Conservation (phyloP, 2,113 vertebrate genomes). For the Diphyllodes magnificus region DNA sequence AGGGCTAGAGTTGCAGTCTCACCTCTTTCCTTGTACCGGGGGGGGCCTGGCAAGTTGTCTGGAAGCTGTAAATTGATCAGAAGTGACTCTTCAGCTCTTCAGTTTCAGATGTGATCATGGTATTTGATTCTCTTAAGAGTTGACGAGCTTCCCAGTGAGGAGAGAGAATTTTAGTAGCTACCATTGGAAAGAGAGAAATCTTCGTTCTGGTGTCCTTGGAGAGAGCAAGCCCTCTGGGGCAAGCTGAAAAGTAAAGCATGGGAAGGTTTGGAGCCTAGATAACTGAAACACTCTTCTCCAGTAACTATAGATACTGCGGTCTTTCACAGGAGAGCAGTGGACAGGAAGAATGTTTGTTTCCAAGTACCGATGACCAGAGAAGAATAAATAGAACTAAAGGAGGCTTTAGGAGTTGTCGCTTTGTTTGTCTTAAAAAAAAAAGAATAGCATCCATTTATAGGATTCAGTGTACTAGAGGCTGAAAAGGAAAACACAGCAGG, state of each 20-base stretch:
- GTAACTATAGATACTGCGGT: slow-evolving; percentile 58
- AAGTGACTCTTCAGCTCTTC: not conserved
- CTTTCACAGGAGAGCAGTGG: slow-evolving; percentile 38
- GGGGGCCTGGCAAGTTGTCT: not conserved
- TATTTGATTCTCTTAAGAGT: not conserved
- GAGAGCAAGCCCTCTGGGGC: not conserved
- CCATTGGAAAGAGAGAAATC: not conserved
- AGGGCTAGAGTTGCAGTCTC: not conserved
- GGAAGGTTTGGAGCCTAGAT: slow-evolving; percentile 14
- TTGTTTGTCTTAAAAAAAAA: slow-evolving; percentile 13
- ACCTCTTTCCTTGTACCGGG: not conserved
- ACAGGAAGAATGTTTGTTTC: slow-evolving; percentile 59
- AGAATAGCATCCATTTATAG: slow-evolving; percentile 28
- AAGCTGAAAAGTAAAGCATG: not conserved
- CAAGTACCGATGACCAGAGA: not conserved
- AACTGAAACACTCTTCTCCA: slow-evolving; percentile 31
- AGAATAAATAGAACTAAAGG: slow-evolving; percentile 47
- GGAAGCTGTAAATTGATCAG: not conserved
- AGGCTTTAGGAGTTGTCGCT: slow-evolving; percentile 23
- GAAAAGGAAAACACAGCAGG: slow-evolving; percentile 27
- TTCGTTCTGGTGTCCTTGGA: not conserved
- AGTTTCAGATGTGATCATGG: not conserved
- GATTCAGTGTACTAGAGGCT: slow-evolving; percentile 2
- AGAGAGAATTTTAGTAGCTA: not conserved
- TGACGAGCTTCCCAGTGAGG: not conserved